phyloP scores from a whole-genome alignment of 2,888 invertebrate species.

The Sabellastarte sp. region DNA sequence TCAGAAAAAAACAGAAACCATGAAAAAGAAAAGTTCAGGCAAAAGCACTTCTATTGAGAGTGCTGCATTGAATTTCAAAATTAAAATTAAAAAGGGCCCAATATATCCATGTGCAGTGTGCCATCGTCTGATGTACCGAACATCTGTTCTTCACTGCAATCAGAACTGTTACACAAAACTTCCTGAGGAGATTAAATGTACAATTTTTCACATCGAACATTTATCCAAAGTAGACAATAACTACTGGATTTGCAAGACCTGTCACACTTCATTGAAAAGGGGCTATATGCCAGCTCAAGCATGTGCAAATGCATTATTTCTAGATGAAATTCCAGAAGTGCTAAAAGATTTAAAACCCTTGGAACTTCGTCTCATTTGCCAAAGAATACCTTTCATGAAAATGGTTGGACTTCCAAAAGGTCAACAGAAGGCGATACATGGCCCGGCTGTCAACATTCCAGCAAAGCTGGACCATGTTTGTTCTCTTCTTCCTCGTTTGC shows the following conservation, averaged over 20 bases:
- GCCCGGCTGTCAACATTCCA: not conserved
- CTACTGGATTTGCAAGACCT: not conserved
- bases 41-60: not conserved
- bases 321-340: not conserved
- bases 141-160: not conserved
- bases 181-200: not conserved
- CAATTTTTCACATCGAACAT: not conserved
- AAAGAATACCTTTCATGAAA: not conserved
- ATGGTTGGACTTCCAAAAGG: not conserved
- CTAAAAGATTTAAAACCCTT: not conserved
- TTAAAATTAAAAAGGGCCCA: not conserved
- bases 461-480: not conserved
- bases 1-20: no score
- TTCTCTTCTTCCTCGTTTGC: not conserved
- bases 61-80: not conserved
- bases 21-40: no score
- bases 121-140: not conserved
- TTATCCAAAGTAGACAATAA: not conserved
- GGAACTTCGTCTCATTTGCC: not conserved
- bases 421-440: not conserved
- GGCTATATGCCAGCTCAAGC: not conserved
- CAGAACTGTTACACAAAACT: not conserved
- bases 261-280: not conserved
- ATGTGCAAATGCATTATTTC: not conserved
- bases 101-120: not conserved